phyloP scores from a whole-genome alignment of 1,140 invertebrate genomes.

The Brachionus asplanchnoidis region DNA sequence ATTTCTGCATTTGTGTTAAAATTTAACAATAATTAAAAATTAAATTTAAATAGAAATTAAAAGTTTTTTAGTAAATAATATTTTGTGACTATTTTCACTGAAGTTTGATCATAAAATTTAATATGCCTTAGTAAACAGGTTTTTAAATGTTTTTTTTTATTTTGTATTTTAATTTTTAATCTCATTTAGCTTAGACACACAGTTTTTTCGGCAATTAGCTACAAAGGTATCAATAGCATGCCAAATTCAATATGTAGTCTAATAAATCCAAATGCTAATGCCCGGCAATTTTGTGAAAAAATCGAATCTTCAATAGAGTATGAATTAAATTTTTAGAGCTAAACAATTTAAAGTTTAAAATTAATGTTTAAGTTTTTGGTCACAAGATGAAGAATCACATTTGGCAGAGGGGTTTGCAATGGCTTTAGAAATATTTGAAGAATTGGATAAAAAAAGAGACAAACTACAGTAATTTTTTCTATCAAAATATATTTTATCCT shows the following conservation, averaged over 20 bases:
- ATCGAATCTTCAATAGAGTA: conserved; percentile 6
- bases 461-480: neutral
- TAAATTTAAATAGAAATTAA: too few relatives aligned
- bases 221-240: neutral
- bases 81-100: too few relatives aligned
- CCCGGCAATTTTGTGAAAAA: conserved; percentile 12
- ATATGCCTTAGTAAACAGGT: too few relatives aligned
- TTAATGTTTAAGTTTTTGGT: neutral
- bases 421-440: conserved; percentile 25
- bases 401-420: conserved; percentile 4
- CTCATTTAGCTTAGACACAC: neutral
- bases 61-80: too few relatives aligned
- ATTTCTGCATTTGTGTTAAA: too few relatives aligned
- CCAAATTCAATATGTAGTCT: conserved; percentile 21
- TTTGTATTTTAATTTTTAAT: neutral
- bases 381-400: neutral
- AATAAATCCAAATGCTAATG: conserved; percentile 30
- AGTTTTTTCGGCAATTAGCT: neutral
- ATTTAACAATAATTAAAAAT: too few relatives aligned
- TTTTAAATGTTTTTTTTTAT: neutral
- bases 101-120: too few relatives aligned
- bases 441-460: conserved; percentile 19
- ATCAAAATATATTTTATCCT: too few relatives aligned
- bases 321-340: neutral
- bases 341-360: neutral